These are phyloP conservation scores for Ginglymostoma cirratum DNA, from an alignment of 2,113 vertebrate species.

Conservation along the genomic window DNA sequence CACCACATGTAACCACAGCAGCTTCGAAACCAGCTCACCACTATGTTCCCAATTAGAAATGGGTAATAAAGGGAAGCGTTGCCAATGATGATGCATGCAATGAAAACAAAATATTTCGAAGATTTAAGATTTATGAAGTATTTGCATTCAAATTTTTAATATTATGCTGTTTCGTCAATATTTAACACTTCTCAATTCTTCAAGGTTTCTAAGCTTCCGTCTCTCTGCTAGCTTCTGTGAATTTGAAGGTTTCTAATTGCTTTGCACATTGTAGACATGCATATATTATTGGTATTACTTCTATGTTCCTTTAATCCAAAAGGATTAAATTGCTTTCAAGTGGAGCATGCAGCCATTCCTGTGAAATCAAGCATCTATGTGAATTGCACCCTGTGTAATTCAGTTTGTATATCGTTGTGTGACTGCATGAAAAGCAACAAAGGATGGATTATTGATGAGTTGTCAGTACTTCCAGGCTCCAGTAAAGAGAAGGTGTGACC, in stretches of 20 bases:
- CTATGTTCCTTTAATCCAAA: not conserved
- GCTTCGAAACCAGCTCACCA: not conserved
- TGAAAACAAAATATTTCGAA: not conserved
- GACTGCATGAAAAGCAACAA: not conserved
- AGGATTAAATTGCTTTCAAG: not conserved
- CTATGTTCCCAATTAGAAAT: not conserved
- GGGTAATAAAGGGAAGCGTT: not conserved
- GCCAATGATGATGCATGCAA: not conserved
- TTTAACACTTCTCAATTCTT: not conserved
- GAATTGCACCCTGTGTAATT: not conserved
- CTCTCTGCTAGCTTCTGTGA: not conserved
- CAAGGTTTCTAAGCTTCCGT: not conserved
- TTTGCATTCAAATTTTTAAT: not conserved
- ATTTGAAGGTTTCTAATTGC: not conserved
- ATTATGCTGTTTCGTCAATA: not conserved
- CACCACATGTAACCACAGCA: not conserved
- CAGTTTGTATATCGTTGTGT: not conserved
- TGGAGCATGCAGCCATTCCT: not conserved
- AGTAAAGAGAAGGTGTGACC: slow-evolving; percentile 12
- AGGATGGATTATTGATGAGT: slow-evolving; percentile 33
- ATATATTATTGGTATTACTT: not conserved
- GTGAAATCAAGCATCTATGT: not conserved
- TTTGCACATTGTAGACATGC: not conserved
- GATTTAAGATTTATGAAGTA: not conserved
- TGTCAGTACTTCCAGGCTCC: not conserved